Evolutionary conservation across 1,140 invertebrate species (phyloP).

Genomic region (Parasteatoda tepidariorum): DNA sequence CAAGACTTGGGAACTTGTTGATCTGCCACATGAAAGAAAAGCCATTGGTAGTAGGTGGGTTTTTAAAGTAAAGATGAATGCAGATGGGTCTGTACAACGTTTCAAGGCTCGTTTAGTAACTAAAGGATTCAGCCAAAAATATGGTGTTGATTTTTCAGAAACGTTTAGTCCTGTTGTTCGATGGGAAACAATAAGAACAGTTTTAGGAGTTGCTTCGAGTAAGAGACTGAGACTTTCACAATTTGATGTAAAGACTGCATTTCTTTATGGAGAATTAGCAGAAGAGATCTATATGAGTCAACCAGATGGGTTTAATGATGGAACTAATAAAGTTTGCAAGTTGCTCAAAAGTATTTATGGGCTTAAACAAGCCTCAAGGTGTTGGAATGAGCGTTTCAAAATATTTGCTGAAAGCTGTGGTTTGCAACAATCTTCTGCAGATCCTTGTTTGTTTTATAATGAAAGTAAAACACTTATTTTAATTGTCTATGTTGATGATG

Average conservation of each 20-base stretch:
- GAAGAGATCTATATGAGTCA: conserved; percentile 69
- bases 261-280: conserved; percentile 66
- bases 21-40: neutral
- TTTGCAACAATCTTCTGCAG: conserved; percentile 1
- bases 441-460: conserved; percentile 50
- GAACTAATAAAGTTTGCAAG: conserved; percentile 60
- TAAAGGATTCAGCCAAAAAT: conserved; percentile 60
- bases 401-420: neutral
- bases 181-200: conserved; percentile 61
- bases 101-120: conserved; percentile 69
- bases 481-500: conserved; percentile 61
- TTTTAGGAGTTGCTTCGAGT: conserved; percentile 52
- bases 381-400: conserved; percentile 66
- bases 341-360: conserved; percentile 68
- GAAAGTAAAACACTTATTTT: conserved; percentile 1
- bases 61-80: neutral
- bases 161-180: conserved; percentile 64
- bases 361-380: conserved; percentile 68
- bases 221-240: conserved; percentile 18
- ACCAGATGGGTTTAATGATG: conserved; percentile 68
- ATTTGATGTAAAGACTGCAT: conserved; percentile 17
- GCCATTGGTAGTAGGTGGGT: conserved; percentile 4
- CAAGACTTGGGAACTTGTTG: conserved; percentile 12
- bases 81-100: neutral
- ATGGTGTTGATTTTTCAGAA: conserved; percentile 63